Conservation (phyloP, 92 coral and sea anemone species). For the Heteractis magnifica region DNA sequence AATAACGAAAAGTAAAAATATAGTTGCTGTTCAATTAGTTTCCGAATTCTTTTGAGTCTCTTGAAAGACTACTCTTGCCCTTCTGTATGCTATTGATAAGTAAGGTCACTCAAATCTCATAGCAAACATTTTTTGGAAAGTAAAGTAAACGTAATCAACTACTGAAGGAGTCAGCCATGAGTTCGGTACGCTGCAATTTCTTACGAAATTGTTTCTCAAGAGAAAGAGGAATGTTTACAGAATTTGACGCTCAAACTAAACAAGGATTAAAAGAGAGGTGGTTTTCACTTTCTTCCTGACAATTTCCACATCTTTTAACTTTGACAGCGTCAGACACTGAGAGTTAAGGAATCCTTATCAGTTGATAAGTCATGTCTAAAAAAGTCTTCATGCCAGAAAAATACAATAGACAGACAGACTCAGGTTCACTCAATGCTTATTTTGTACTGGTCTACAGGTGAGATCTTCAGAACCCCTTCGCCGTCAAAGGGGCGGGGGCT, state of each 20-base stretch:
- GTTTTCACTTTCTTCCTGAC: not conserved
- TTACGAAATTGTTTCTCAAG: not conserved
- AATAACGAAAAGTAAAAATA: not conserved
- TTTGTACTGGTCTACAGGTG: no score
- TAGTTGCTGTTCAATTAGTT: not conserved
- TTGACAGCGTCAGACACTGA: not conserved
- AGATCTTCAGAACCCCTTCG: no score
- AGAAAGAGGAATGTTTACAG: not conserved
- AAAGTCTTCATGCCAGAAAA: not conserved
- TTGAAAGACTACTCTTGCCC: not conserved
- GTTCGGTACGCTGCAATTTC: not conserved
- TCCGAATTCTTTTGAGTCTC: not conserved
- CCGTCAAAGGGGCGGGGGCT: no score
- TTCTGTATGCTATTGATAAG: not conserved
- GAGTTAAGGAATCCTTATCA: not conserved
- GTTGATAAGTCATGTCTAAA: not conserved
- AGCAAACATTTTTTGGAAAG: slow-evolving; percentile 1
- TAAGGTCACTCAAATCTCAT: not conserved
- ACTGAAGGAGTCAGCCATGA: not conserved
- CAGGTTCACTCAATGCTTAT: no score
- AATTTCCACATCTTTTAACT: not conserved
- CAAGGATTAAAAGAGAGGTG: not conserved
- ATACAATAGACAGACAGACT: slow-evolving; percentile 9
- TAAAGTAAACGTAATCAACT: not conserved
- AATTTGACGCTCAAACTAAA: not conserved